Percentiles rank a stretch among this genome's conserved stretches.
phyloP scores from a whole-genome alignment of 1,140 invertebrate species.

The Stenopsyche tienmushanensis region DNA sequence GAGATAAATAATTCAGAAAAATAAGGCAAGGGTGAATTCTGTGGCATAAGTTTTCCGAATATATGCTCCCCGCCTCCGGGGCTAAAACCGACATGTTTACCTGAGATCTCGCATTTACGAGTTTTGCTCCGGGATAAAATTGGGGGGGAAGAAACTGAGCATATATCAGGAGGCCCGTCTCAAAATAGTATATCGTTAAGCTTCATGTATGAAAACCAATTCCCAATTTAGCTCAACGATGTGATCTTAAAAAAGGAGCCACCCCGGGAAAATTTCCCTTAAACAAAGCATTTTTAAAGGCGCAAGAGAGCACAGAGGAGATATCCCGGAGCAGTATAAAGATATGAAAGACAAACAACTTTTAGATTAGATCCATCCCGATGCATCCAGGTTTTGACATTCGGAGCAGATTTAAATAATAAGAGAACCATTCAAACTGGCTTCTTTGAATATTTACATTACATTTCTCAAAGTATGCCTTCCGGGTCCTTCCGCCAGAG shows the following conservation, averaged over 20 bases:
- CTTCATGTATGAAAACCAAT: neutral
- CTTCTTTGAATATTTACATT: neutral
- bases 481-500: neutral
- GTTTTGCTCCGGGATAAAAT: conserved; percentile 6
- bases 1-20: conserved; percentile 37
- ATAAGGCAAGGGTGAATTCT: conserved; percentile 13
- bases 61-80: neutral
- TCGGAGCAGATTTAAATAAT: conserved; percentile 10
- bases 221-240: neutral
- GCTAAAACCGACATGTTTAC: conserved; percentile 21
- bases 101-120: conserved; percentile 19
- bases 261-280: neutral
- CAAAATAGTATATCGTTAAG: neutral
- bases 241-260: neutral
- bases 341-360: too few species aligned
- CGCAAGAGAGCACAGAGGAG: neutral
- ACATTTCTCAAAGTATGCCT: conserved; percentile 16
- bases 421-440: neutral
- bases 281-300: neutral
- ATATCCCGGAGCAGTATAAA: neutral
- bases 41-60: conserved; percentile 10
- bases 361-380: neutral
- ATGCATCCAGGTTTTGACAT: neutral
- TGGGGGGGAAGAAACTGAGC: neutral
- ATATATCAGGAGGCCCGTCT: conserved; percentile 1